A percentile compares a stretch with the other conserved stretches of the same genome.
Evolutionary conservation across 2,797 vertebrate genomes (phyloP).

Genomic region (Pseudochirops cupreus): DNA sequence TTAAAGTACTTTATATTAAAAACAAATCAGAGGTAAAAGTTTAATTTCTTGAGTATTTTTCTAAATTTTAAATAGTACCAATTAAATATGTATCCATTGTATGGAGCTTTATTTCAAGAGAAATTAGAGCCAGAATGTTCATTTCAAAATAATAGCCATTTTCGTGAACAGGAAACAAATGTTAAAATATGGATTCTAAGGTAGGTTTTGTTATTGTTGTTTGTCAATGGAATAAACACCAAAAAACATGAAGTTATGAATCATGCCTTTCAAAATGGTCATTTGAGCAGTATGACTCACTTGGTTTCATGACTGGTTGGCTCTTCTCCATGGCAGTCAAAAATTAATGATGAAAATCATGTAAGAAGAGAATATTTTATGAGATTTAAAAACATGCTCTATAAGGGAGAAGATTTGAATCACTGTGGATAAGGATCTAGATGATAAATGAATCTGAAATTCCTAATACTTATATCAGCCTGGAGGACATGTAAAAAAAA

Average conservation of each 20-base stretch:
- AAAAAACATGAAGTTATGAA: constrained; percentile 52
- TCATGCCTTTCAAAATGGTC: constrained; percentile 50
- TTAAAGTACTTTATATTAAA: constrained; percentile 51
- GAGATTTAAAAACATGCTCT: constrained; percentile 27
- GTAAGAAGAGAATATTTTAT: constrained; percentile 24
- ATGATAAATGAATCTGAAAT: constrained; percentile 15
- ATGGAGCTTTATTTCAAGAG: constrained; percentile 15
- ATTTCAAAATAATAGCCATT: constrained; percentile 36
- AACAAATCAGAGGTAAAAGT: constrained; percentile 40
- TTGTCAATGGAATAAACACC: constrained; percentile 29
- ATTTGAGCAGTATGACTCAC: constrained; percentile 32
- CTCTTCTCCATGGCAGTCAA: constrained; percentile 45
- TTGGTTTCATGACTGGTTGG: constrained; percentile 50
- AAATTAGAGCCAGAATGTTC: constrained; percentile 36
- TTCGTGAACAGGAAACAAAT: constrained; percentile 30
- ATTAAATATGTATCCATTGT: constrained; percentile 31
- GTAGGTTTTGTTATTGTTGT: background rate
- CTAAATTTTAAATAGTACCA: constrained; percentile 33
- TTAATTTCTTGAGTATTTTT: constrained; percentile 20
- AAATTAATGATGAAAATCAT: constrained; percentile 66
- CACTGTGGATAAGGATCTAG: background rate
- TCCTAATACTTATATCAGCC: constrained; percentile 6
- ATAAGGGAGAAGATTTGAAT: background rate
- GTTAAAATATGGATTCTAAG: background rate
- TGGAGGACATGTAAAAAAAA: constrained; percentile 22